Base-by-base conservation (phyloP, 2,113 vertebrate genomes). In the Zapornia atra region DNA sequence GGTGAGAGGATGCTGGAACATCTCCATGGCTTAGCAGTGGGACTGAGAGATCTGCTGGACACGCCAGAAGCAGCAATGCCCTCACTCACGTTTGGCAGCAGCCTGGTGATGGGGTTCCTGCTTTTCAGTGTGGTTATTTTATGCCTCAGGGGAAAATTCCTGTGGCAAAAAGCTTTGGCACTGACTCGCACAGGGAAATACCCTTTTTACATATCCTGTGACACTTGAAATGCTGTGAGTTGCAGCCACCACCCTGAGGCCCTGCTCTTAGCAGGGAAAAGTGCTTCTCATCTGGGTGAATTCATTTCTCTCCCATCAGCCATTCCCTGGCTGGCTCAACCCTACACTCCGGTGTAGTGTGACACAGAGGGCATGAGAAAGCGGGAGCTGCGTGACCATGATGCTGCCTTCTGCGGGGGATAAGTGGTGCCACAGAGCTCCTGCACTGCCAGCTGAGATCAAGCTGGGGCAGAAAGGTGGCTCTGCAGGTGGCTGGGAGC, bases 341-440 rank as follows among this genome's bases (percentile, higher is more conserved):
- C 54, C 34, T 26, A 46, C 80, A 21, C 22, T 24, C 28, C 1
- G 1, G 29, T 34, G 29, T 17, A 11, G 21, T 57, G 36, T 34
- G 60, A 34, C 36, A 53, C 22, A 28, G 15, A 44, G 69, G 24
- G 40, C 20, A 14, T 38, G 38, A 38, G 0, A 4, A 48, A 71
- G 63, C 57, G 29, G 50, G n/a, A n/a, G n/a, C n/a, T n/a, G n/a
- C n/a, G n/a, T n/a, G n/a, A n/a, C n/a, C n/a, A n/a, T n/a, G n/a
- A n/a, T n/a, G 10, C 61, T 91, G 60, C 60, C 46, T 78, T 61
- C 65, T 66, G 42, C 53, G 44, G 34, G 29, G 40, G 42, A 51
- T 0, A 1, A 28, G 50, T 2, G 4, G 13, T 79, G 66, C 40
- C 4, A 0, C 18, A 13, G 56, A 42, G 34, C n/a, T 44, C 15